Evolutionary conservation across 2,888 invertebrate species (phyloP).

Genomic region (Lasioglossum morio): DNA sequence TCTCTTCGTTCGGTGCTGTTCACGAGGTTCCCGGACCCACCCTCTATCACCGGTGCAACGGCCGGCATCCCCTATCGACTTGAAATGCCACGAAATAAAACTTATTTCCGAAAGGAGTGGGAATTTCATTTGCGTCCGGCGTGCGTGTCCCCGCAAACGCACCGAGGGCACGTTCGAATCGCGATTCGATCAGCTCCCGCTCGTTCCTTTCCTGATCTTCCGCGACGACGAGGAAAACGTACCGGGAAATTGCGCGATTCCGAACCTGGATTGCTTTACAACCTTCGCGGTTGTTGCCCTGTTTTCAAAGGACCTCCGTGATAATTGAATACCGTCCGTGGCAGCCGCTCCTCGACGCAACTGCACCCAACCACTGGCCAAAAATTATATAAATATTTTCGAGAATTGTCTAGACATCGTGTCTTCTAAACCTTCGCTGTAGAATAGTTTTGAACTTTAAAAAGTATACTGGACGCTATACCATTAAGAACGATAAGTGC

Average conservation of each 20-base stretch:
- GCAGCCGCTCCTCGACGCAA: too few species aligned
- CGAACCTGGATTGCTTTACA: neutral
- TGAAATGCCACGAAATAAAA: conserved; percentile 71
- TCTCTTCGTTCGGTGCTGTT: conserved; percentile 17
- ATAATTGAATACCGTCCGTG: neutral
- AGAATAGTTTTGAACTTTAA: too few species aligned
- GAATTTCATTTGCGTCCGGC: conserved; percentile 71
- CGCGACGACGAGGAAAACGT: conserved; percentile 27
- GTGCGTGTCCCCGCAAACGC: conserved; percentile 67
- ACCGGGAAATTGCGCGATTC: conserved; percentile 27
- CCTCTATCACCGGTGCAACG: conserved; percentile 42
- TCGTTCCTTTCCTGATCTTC: conserved; percentile 45
- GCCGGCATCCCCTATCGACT: conserved; percentile 63
- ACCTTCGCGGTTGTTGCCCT: conserved; percentile 6
- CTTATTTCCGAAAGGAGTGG: conserved; percentile 68
- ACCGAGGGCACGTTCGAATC: conserved; percentile 59
- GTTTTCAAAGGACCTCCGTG: neutral
- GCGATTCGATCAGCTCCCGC: conserved; percentile 61
- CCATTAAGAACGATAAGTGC: too few species aligned
- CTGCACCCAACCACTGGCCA: neutral
- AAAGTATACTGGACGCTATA: too few species aligned
- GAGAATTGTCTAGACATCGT: too few species aligned
- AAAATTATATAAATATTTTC: too few species aligned
- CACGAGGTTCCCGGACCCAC: conserved; percentile 6
- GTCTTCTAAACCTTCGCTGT: too few species aligned